Base-by-base conservation (phyloP, 1,140 invertebrate genomes). In the Polypedilum pembai region DNA sequence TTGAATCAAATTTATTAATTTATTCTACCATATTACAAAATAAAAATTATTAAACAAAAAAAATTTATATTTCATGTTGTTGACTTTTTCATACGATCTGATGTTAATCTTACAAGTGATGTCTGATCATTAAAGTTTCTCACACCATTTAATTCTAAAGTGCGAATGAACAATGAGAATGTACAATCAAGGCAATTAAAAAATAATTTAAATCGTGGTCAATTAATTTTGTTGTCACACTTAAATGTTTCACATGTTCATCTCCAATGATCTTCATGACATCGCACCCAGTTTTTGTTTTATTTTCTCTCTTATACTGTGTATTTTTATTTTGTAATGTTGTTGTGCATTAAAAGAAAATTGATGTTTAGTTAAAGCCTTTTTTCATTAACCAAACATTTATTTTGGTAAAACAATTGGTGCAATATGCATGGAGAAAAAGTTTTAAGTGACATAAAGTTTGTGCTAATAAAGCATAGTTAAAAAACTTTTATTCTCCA, bases 211-310 rank as follows among this genome's bases (percentile, higher is more conserved):
- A 69, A 21, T 69, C 65, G 65, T 69, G 65, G 65, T 69, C 65
- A 69, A 69, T 20, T 69, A 18, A 69, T 69, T 69, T 69, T 69
- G 65, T 69, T 69, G 65, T 69, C 65, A 21, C 65, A 21, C 65
- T 20, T 18, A 20, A 69, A 18, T 20, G n/a, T 20, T 56, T 17
- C 10, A 21, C 65, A 21, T 21, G 17, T 12, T 56, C 15, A 12
- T 56, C 45, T 56, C 12, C 1, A 56, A 56, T 56, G 65, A 69
- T 20, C 65, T 69, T 69, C 8, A 56, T 56, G 7, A 1, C 45
- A 17, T 15, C 45, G 3, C 45, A 56, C n/a, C n/a, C 45, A 56
- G 8, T n/a, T n/a, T n/a, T n/a, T n/a, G 45, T 33, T 33, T 33
- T 33, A 33, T 33, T 33, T 33, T 33, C 5, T 33, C 24, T 33